Base-by-base conservation (phyloP, 1,140 invertebrate species). In the Hetaerina americana region DNA sequence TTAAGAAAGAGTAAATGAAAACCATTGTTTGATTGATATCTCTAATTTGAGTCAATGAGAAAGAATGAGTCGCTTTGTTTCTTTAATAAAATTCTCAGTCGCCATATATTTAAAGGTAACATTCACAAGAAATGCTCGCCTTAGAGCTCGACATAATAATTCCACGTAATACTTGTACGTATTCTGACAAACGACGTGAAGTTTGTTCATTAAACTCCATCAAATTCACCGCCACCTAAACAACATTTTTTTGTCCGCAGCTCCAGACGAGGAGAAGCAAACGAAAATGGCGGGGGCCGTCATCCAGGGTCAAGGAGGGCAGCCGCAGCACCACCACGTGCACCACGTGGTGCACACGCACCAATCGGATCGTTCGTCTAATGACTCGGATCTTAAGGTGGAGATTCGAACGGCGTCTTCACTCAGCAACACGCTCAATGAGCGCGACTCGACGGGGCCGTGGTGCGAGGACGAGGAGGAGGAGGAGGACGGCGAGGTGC, bases 321-420 rank as follows among this genome's bases (percentile, higher is more conserved):
- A 57, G 22, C 40, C 40, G 10, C 40, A 57, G 10, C 40, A 57
- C 40, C 40, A 57, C 40, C 40, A 57, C 40, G 22, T 57, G 40
- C 40, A 57, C 15, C 40, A 57, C 40, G 22, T 57, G 22, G 40
- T 57, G 15, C 40, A 57, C 10, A 57, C 40, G 2, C 40, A 92
- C 76, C 92, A 94, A 76, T 92, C 91, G 67, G 93, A 95, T 77
- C 85, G 90, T 73, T 94, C 91, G 77, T 95, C 94, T 68, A 94
- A 94, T 78, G 90, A 95, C 76, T 95, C 92, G 73, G 93, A 95
- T 81, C 82, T 95, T 77, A 96, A 96, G 82, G 84, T 92, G 67
- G 93, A 96, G 80, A 85, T 95, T 71, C 83, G 93, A 74, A 90
- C 93, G 57, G 92, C 92, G 72, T 92, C 90, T 70, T 95, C 88